Conservation (phyloP, 2,113 vertebrate species). For the Anguilla japonica region DNA sequence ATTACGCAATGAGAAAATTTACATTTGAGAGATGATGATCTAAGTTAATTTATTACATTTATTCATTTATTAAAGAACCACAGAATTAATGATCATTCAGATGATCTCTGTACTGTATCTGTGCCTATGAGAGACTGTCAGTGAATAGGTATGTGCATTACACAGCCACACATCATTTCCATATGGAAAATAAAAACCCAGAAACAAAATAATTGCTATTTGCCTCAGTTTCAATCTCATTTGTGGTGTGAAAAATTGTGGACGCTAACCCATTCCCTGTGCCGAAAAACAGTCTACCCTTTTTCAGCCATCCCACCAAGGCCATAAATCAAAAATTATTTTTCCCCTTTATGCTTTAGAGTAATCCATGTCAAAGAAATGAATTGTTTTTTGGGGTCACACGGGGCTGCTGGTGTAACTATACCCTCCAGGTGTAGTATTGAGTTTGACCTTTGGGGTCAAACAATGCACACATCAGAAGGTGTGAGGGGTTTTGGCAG, state of each 20-base stretch:
- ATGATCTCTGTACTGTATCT: not conserved
- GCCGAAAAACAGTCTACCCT: constrained; percentile 8
- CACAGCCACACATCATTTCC: not conserved
- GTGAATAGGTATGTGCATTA: not conserved
- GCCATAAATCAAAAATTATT: constrained; percentile 24
- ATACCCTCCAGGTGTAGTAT: not conserved
- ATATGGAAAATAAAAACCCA: constrained; percentile 13
- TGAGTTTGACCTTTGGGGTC: constrained; percentile 14
- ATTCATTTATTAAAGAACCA: not conserved
- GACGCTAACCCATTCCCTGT: constrained; percentile 17
- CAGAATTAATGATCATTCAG: not conserved
- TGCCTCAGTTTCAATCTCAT: not conserved
- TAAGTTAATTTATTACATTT: not conserved
- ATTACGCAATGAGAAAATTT: constrained; percentile 1
- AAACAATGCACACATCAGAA: not conserved
- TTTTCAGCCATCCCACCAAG: not conserved
- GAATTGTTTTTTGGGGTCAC: constrained; percentile 20
- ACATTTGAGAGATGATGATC: not conserved
- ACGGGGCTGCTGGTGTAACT: not conserved
- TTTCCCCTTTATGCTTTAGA: constrained; percentile 6
- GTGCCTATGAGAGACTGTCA: not conserved
- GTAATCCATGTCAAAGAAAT: constrained; percentile 10
- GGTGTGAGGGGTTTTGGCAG: not conserved
- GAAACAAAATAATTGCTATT: constrained; percentile 1
- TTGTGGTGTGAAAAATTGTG: constrained; percentile 15